phyloP scores from a whole-genome alignment of 23 tunicate genomes.

The Ascidia mentula region DNA sequence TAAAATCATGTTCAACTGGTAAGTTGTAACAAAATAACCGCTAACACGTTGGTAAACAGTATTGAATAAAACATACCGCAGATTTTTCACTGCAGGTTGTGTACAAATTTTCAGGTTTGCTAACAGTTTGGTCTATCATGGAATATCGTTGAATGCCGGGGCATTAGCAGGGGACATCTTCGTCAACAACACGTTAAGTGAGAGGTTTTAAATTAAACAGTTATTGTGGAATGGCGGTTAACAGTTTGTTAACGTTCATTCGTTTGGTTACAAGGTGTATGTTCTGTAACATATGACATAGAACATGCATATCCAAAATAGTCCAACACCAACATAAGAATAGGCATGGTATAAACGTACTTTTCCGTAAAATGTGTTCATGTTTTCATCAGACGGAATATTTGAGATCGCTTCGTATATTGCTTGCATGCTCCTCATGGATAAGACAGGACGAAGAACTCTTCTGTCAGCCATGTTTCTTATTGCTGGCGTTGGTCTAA shows the following conservation, averaged over 20 bases:
- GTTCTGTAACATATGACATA: not conserved
- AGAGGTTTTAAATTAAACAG: not conserved
- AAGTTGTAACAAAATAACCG: constrained; percentile 12
- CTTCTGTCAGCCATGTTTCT: not conserved
- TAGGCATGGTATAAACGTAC: not conserved
- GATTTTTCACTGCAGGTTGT: not conserved
- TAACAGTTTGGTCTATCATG: constrained; percentile 39
- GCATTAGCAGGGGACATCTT: constrained; percentile 34
- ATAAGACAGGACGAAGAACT: constrained; percentile 7
- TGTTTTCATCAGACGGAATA: not conserved
- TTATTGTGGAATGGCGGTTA: too few species aligned
- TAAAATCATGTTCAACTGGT: constrained; percentile 67
- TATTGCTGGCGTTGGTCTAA: not conserved
- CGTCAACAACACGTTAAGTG: constrained; percentile 41
- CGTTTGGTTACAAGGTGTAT: too few species aligned
- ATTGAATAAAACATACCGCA: not conserved
- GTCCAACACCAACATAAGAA: too few species aligned
- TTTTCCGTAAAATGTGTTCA: not conserved
- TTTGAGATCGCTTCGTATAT: constrained; percentile 10
- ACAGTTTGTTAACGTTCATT: too few species aligned
- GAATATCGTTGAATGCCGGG: constrained; percentile 42
- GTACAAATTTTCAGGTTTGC: constrained; percentile 21
- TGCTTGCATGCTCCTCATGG: not conserved
- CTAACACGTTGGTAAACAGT: not conserved
- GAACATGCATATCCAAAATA: too few species aligned